Evolutionary conservation across 2,797 vertebrate genomes (phyloP), one percentile per base, ranked within the genome.

Genomic region (Rhodeus uyekii): DNA sequence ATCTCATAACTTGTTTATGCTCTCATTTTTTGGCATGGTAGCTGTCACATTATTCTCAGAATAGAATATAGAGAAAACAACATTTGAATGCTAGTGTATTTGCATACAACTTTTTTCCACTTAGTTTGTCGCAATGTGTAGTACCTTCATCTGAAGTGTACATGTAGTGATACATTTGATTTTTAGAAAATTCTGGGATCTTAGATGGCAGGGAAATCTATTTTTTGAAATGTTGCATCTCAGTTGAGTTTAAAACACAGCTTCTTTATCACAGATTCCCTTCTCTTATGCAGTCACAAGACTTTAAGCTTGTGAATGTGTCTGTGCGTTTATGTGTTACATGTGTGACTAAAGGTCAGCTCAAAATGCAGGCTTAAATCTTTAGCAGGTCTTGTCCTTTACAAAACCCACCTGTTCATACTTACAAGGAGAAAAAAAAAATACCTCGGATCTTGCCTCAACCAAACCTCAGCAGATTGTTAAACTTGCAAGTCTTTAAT

Each of bases 301-400:
- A 65, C 76, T 42, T 65, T 42, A 34, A 44, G 24, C 48, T 9
- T 60, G 50, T 19, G 19, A 24, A 27, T 58, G 46, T 18, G 34
- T 29, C 3, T 39, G 29, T 16, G 53, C 27, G 19, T 46, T 6
- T 50, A 38, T 44, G 50, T 34, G 69, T 13, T 55, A 39, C 18
- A 55, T 42, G 22, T 8, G 27, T 67, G 19, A 53, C 46, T 81
- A 82, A 72, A 81, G 74, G 78, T 77, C 78, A 74, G 10, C 3
- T 18, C 42, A 46, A 74, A 29, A 32, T n/a, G 32, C 76, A 46
- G 1, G 5, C 79, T 7, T n/a, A 12, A 67, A 73, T 82, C 38
- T 60, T 71, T 64, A 55, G 50, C 36, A 29, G 27, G 19, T 8
- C 32, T n/a, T 53, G 14, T 63, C 9, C 60, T 61, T 61, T 34